Evolutionary conservation across 1,140 invertebrate species (phyloP).

Genomic region (Acyrthosiphon pisum): DNA sequence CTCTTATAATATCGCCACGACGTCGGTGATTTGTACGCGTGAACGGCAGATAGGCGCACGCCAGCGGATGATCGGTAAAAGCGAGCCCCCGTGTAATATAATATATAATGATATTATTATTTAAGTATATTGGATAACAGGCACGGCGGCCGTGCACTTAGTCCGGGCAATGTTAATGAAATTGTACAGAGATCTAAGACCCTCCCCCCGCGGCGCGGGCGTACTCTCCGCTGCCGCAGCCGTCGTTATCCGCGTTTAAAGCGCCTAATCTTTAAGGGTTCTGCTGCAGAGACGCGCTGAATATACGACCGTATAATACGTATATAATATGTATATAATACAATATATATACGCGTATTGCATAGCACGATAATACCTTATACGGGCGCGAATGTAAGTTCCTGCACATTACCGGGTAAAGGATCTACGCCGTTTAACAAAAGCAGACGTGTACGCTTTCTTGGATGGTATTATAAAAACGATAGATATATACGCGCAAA

Average conservation of each 20-base stretch:
- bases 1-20: no score
- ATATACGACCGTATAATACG: neutral
- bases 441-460: neutral
- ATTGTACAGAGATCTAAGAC: neutral
- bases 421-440: neutral
- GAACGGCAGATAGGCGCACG: no score
- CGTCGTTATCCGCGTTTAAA: neutral
- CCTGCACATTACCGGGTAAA: neutral
- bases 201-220: neutral
- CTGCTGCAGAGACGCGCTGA: neutral
- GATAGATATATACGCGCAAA: neutral
- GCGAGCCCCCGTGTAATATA: no score
- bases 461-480: neutral
- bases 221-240: no score
- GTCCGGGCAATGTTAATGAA: neutral
- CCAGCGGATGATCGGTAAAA: no score
- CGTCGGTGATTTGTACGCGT: neutral
- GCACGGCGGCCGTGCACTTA: neutral
- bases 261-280: neutral
- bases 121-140: neutral
- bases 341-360: no score
- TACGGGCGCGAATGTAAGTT: neutral
- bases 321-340: no score
- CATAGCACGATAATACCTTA: neutral
- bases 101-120: neutral